Base-by-base conservation (phyloP, 1,140 invertebrate genomes). In the Rhyacophila brunnea region DNA sequence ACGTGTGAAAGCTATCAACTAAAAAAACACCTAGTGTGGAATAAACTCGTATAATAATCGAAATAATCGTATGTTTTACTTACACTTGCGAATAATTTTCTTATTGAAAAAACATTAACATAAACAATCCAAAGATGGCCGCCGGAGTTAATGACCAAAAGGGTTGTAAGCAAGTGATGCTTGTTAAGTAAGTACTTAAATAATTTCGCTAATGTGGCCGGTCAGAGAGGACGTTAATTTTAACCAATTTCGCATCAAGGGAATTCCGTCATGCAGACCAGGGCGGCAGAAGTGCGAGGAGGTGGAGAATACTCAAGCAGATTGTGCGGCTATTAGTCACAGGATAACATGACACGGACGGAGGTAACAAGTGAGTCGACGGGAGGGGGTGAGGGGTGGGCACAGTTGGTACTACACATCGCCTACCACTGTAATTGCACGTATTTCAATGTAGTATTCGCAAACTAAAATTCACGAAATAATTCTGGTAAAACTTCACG, bases 321-420 rank as follows among this genome's bases (percentile, higher is more conserved):
- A 42, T 35, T 51, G 38, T 36, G 46, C 38, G 53, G 58, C 54
- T 57, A 64, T 64, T 64, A 64, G 57, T 64, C 62, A 64, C 62
- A 34, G 52, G 45, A 19, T 52, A 60, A 64, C 62, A 64, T 64
- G 62, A 64, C 62, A 42, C 49, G 62, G 55, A 54, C 55, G 55
- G 50, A 59, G 57, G 62, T 60, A 60, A 57, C 62, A 60, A 57
- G 57, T 59, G 56, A 50, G 42, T 36, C 28, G 52, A 9, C 23
- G 23, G 17, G 53, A 46, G 44, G 55, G 55, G 20, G 43, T 34
- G 44, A 54, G 52, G 17, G 53, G 52, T 50, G 55, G 55, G 20
- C 50, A 45, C 51, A 54, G 52, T 43, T 54, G 52, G 52, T 18
- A 36, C 53, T 38, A 18, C 49, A 38, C 35, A 36, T 20, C 38